phyloP scores from a whole-genome alignment of 1,140 invertebrate genomes.

The Brachystomella parvula region DNA sequence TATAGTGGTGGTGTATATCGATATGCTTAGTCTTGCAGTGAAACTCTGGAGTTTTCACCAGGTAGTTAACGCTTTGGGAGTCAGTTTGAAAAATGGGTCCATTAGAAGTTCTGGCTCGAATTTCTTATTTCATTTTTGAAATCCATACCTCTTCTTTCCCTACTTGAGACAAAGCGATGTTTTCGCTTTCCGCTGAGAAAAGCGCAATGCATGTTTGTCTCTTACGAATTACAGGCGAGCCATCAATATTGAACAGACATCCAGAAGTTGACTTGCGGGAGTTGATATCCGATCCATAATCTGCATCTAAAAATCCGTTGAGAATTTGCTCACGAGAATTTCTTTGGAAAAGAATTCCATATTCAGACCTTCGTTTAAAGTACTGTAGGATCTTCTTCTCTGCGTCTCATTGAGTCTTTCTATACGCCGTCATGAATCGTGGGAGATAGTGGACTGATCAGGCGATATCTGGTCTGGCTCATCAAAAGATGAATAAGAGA shows the following conservation, averaged over 20 bases:
- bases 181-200: constrained; percentile 7
- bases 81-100: constrained; percentile 29
- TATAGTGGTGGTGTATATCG: constrained; percentile 41
- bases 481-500: constrained; percentile 36
- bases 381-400: constrained; percentile 28
- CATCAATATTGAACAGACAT: constrained; percentile 24
- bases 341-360: not conserved
- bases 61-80: constrained; percentile 40
- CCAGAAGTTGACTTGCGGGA: constrained; percentile 32
- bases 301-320: constrained; percentile 17
- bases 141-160: constrained; percentile 22
- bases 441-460: constrained; percentile 41
- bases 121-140: not conserved
- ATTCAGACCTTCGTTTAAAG: not conserved
- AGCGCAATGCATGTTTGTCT: constrained; percentile 30
- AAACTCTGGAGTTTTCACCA: constrained; percentile 40
- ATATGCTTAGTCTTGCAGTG: constrained; percentile 43
- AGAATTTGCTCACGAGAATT: not conserved
- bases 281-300: constrained; percentile 24
- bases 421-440: constrained; percentile 37
- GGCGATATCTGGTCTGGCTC: constrained; percentile 43
- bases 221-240: constrained; percentile 28
- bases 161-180: constrained; percentile 7
- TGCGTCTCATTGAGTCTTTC: constrained; percentile 32
- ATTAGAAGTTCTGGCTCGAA: not conserved